Conservation (phyloP, 2,113 vertebrate species). For the Salvelinus fontinalis region DNA sequence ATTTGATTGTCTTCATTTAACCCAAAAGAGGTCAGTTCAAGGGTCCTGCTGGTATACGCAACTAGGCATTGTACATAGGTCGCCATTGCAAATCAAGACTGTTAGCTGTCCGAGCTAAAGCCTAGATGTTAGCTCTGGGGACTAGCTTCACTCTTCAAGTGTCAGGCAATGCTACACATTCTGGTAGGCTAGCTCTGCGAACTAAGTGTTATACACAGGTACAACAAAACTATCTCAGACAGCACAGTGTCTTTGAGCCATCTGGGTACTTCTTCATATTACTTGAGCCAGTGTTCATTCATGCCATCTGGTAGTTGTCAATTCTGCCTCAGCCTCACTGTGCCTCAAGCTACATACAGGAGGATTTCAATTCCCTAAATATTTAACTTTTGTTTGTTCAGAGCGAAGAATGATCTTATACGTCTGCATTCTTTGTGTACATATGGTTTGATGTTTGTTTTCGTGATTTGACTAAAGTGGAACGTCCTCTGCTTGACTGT, state of each 20-base stretch:
- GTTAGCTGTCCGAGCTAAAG: background rate
- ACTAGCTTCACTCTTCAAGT: background rate
- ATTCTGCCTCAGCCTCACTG: background rate
- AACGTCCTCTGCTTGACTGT: background rate
- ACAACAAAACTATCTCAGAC: too few relatives aligned
- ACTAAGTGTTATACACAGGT: background rate
- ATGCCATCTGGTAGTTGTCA: slow-evolving; percentile 2
- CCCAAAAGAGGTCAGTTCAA: background rate
- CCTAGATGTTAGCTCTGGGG: background rate
- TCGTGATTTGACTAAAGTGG: slow-evolving; percentile 7
- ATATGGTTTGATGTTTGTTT: slow-evolving; percentile 31
- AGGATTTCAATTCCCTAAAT: slow-evolving; percentile 11
- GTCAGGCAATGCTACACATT: background rate
- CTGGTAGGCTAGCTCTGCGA: background rate
- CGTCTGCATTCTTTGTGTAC: slow-evolving; percentile 21
- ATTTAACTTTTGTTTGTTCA: slow-evolving; percentile 27
- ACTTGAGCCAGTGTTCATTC: background rate
- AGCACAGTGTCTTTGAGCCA: too few relatives aligned
- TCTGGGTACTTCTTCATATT: background rate
- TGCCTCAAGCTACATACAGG: slow-evolving; percentile 10
- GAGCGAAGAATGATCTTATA: slow-evolving; percentile 13
- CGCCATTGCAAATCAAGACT: background rate
- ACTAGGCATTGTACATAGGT: background rate
- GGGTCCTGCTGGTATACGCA: background rate
- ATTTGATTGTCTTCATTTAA: too few relatives aligned